A percentile compares a stretch with the other conserved stretches of the same genome.
Evolutionary conservation across 1,140 invertebrate genomes (phyloP).

Genomic region (Trichoplusia ni): DNA sequence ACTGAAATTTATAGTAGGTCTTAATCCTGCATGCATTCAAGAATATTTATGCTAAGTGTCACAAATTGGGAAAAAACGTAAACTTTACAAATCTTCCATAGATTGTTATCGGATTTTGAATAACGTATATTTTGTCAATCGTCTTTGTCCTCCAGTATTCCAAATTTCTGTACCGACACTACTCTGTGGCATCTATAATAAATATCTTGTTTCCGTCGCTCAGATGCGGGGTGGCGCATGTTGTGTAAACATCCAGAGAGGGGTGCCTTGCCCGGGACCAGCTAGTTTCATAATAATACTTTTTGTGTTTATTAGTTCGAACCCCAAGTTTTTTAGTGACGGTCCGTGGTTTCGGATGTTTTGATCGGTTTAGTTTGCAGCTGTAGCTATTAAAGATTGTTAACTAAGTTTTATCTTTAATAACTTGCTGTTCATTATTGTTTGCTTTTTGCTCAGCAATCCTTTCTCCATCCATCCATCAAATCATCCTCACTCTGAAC

Average conservation of each 20-base stretch:
- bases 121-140: no score
- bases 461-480: no score
- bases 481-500: no score
- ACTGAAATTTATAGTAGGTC: no score
- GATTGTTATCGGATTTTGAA: no score
- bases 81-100: no score
- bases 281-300: conserved; percentile 10
- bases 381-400: neutral
- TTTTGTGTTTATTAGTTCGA: conserved; percentile 1
- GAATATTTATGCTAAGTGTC: no score
- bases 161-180: neutral
- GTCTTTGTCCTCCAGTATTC: no score
- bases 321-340: conserved; percentile 13
- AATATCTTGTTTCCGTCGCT: conserved; percentile 25
- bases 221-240: conserved; percentile 12
- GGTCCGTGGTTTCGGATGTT: neutral
- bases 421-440: neutral
- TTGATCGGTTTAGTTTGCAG: neutral
- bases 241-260: conserved; percentile 22
- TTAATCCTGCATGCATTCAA: no score
- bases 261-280: neutral
- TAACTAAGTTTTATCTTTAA: no score
- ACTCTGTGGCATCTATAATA: neutral
- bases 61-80: no score
- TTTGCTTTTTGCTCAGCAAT: neutral